Evolutionary conservation across 35 echinoderm and acorn worm species (phyloP), one percentile per base, ranked within the genome.

Genomic region (Strongylocentrotus purpuratus): DNA sequence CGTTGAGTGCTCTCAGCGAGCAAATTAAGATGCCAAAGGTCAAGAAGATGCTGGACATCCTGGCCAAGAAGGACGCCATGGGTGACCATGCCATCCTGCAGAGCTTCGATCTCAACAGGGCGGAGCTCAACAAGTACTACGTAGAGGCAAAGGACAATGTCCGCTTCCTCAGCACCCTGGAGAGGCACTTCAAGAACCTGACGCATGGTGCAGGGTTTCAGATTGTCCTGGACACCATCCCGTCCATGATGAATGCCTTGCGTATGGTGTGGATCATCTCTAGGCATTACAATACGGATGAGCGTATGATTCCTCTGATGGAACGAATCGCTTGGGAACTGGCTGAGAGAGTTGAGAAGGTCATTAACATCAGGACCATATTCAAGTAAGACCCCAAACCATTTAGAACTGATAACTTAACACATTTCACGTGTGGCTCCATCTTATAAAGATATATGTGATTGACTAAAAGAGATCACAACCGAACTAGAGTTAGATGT

Each of bases 181-280:
- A 99, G 50, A 96, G 98, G 85, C 98, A 99, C 91, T 99, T 99
- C 55, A 99, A 99, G 95, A 99, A 99, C 61, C 55, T 99, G 47
- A 99, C 98, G 28, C 98, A 99, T 90, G 98, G 98, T 31, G 98
- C 98, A 48, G 97, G 98, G 5, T 99, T 99, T 47, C 96, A 97
- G 95, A 97, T 99, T 58, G 98, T 99, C 9, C 94, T 99, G 28
- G 98, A 99, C 92, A 98, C 98, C 3, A 97, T 99, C 86, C 98
- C 98, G 15, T 98, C 98, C 52, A 99, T 99, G 98, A 99, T 99
- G 98, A 99, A 98, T 95, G 98, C 98, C 32, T 94, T 99, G 31
- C 70, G 98, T 25, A 99, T 99, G 98, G 98, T 99, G 8, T 99
- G 98, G 98, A 99, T 99, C 41, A 99, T 99, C 33, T 99, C 98